These are phyloP conservation scores for Megalopta genalis DNA, from an alignment of 1,140 invertebrate genomes.

Conservation along the genomic window DNA sequence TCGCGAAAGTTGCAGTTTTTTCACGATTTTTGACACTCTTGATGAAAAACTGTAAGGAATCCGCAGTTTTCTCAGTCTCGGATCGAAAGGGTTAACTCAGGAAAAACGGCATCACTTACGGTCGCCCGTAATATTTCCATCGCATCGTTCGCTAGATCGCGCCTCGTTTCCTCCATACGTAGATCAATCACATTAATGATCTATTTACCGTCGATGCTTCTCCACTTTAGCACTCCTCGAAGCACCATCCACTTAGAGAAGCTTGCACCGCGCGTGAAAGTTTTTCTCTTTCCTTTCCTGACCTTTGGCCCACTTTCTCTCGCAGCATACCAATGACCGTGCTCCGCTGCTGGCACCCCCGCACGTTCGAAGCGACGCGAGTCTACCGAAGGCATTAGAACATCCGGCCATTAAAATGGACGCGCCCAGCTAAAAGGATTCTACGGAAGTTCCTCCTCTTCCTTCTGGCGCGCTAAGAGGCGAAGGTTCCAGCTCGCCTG, in stretches of 20 bases:
- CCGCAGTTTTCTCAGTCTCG: no score
- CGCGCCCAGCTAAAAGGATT: constrained; percentile 57
- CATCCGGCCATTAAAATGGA: constrained; percentile 54
- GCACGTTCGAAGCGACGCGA: constrained; percentile 28
- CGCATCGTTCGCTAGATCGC: no score
- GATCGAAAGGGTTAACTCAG: no score
- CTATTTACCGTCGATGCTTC: neutral
- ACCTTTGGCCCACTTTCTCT: constrained; percentile 16
- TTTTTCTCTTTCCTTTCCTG: neutral
- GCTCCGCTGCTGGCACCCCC: constrained; percentile 14
- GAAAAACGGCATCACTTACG: no score
- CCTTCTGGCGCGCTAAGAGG: constrained; percentile 23
- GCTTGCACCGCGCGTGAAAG: neutral
- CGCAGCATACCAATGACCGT: constrained; percentile 6
- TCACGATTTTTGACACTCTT: no score
- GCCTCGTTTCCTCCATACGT: no score
- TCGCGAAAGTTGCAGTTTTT: no score
- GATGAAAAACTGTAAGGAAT: no score
- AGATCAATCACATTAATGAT: neutral
- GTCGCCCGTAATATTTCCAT: no score
- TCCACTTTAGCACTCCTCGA: no score
- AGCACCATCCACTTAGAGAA: neutral
- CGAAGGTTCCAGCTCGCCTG: constrained; percentile 34
- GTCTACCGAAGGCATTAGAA: constrained; percentile 42
- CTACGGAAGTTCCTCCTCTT: constrained; percentile 20